Evolutionary conservation across 1,140 invertebrate genomes (phyloP).

Genomic region (Pemphigus obesinymphae): DNA sequence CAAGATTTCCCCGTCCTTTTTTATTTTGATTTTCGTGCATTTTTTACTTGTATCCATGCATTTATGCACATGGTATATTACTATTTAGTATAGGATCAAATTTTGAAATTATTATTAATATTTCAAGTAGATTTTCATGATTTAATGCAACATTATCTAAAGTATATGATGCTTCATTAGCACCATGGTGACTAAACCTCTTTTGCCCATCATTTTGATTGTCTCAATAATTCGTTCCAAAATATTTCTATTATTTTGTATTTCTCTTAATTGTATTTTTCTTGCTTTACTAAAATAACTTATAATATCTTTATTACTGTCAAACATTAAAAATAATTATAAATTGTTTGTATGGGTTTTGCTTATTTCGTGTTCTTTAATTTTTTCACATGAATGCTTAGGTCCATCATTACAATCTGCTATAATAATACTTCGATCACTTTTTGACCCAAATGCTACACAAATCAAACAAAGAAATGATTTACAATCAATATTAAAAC

Average conservation of each 20-base stretch:
- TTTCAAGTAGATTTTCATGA: neutral
- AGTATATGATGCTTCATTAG: neutral
- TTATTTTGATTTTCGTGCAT: neutral
- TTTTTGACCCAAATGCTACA: neutral
- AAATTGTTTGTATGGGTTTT: too few species aligned
- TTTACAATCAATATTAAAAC: neutral
- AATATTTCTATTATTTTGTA: neutral
- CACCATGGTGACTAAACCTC: neutral
- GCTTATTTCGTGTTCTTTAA: too few species aligned
- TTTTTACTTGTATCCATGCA: neutral
- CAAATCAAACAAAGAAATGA: neutral
- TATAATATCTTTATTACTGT: neutral
- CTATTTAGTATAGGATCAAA: neutral
- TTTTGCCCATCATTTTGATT: neutral
- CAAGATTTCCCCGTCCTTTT: neutral
- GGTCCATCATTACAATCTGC: neutral
- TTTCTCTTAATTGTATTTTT: neutral
- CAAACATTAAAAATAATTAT: neutral
- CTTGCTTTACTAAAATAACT: neutral
- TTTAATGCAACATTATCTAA: neutral
- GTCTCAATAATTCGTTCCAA: neutral
- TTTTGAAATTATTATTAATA: neutral
- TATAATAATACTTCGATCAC: neutral
- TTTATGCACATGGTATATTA: neutral
- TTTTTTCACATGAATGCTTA: neutral